These are phyloP conservation scores for Crax fasciolata DNA, from an alignment of 2,797 vertebrate genomes.

Conservation along the genomic window DNA sequence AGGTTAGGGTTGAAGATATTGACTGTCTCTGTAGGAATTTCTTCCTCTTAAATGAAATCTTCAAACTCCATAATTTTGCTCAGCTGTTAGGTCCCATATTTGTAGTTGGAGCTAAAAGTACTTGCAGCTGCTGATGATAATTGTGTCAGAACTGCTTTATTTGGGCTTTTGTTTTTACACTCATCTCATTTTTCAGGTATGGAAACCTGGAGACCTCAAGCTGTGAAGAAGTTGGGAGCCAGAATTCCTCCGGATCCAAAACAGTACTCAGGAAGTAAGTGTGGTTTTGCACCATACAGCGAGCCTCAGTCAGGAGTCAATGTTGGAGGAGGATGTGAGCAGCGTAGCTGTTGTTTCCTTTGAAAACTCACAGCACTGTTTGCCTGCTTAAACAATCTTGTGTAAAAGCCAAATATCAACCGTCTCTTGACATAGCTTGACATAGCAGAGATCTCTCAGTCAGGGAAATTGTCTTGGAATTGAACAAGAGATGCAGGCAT, in stretches of 20 bases:
- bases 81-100: neutral
- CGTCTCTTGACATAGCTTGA: neutral
- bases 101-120: neutral
- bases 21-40: neutral
- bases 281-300: neutral
- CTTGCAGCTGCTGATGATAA: neutral
- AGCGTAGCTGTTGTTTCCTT: neutral
- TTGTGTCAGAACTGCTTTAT: neutral
- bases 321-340: neutral
- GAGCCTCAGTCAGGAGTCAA: neutral
- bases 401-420: neutral
- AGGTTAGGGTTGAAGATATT: neutral
- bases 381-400: neutral
- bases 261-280: slow-evolving; percentile 82
- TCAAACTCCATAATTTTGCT: neutral
- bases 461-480: neutral
- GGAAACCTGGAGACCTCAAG: slow-evolving; percentile 73
- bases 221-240: slow-evolving; percentile 71
- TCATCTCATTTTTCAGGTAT: slow-evolving; percentile 68
- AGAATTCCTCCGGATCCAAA: slow-evolving; percentile 66
- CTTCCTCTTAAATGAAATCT: neutral
- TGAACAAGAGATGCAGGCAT: neutral
- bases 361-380: neutral
- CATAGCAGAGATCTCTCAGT: neutral
- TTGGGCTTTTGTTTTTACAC: neutral